phyloP scores from a whole-genome alignment of 92 coral and sea anemone species.

The Epizoanthus stellaris region DNA sequence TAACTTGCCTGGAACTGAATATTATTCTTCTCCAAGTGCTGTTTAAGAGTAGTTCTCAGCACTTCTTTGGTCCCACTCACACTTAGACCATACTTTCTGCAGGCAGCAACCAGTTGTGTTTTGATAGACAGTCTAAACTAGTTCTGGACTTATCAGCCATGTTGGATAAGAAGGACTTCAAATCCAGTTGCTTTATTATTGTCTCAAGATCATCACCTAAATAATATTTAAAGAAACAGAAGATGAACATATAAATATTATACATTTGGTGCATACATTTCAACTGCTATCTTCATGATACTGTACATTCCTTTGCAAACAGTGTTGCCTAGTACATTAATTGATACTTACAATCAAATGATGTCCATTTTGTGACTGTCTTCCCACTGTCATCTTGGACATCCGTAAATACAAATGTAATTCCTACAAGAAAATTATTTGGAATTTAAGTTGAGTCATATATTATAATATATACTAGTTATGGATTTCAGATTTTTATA shows the following conservation, averaged over 20 bases:
- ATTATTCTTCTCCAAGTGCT: constrained; percentile 36
- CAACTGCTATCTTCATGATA: no score
- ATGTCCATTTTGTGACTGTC: constrained; percentile 46
- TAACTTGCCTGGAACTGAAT: constrained; percentile 3
- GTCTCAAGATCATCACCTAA: constrained; percentile 38
- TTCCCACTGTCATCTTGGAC: constrained; percentile 42
- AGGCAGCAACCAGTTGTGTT: constrained; percentile 39
- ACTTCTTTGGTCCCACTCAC: constrained; percentile 42
- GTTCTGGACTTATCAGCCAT: constrained; percentile 43
- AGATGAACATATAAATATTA: background rate
- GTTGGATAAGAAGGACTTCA: constrained; percentile 13
- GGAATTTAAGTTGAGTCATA: no score
- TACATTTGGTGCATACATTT: no score
- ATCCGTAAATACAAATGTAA: constrained; percentile 34
- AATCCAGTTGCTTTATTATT: constrained; percentile 10
- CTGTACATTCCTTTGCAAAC: no score
- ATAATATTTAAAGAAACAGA: background rate
- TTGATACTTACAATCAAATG: constrained; percentile 40
- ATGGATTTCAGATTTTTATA: constrained; percentile 12
- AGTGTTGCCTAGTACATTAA: background rate
- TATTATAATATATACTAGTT: background rate
- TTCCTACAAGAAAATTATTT: constrained; percentile 4
- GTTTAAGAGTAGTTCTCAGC: background rate
- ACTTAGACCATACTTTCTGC: constrained; percentile 9
- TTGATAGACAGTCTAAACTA: constrained; percentile 24